phyloP scores from a whole-genome alignment of 2,113 vertebrate genomes.

The Xenopus borealis region DNA sequence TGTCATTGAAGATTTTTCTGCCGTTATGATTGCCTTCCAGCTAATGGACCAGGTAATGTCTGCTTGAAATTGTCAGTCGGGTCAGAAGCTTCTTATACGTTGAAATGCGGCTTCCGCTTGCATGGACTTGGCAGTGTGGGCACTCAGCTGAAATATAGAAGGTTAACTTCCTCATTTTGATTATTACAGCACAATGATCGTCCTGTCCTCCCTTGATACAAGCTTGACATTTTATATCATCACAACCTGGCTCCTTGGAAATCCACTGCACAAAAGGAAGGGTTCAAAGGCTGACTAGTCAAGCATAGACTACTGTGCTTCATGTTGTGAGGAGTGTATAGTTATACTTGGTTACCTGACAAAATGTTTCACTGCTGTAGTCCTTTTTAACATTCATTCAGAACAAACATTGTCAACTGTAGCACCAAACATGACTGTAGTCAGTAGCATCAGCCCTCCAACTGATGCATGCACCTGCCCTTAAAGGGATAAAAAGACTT shows the following conservation, averaged over 20 bases:
- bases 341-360: conserved; percentile 63
- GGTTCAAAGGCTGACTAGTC: conserved; percentile 70
- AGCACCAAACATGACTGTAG: too few species aligned
- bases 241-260: conserved; percentile 70
- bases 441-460: too few species aligned
- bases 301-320: conserved; percentile 71
- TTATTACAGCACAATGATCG: conserved; percentile 57
- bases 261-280: conserved; percentile 67
- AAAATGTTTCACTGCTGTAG: background rate
- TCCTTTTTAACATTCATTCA: too few species aligned
- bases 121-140: conserved; percentile 63
- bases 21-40: conserved; percentile 50
- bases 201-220: conserved; percentile 60
- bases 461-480: too few species aligned
- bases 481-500: too few species aligned
- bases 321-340: conserved; percentile 61
- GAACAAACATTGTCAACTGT: too few species aligned
- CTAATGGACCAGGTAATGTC: conserved; percentile 60
- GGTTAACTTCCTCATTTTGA: conserved; percentile 72
- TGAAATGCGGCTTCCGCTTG: conserved; percentile 55
- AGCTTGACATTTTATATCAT: conserved; percentile 77
- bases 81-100: conserved; percentile 52
- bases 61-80: conserved; percentile 53
- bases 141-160: conserved; percentile 66
- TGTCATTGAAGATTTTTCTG: conserved; percentile 27